Conservation (phyloP, 2,113 vertebrate species). For the Egretta garzetta region DNA sequence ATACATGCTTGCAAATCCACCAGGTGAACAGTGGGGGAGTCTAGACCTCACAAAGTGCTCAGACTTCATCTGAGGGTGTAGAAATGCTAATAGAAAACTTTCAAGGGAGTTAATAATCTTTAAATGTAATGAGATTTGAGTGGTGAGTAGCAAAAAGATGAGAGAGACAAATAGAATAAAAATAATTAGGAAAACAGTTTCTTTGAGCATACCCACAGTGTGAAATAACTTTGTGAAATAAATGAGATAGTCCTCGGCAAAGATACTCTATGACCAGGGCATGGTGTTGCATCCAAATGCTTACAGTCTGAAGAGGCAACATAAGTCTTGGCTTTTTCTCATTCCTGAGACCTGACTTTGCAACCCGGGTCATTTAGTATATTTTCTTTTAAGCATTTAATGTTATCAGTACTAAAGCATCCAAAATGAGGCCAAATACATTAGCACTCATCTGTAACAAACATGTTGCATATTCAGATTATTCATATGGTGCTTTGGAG, state of each 20-base stretch:
- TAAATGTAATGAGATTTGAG: neutral
- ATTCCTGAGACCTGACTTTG: neutral
- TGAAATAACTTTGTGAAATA: neutral
- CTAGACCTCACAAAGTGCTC: neutral
- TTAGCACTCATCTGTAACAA: neutral
- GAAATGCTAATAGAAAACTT: neutral
- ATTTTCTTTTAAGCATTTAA: neutral
- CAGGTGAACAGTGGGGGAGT: neutral
- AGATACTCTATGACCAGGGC: neutral
- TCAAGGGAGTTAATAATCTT: neutral
- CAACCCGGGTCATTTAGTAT: neutral
- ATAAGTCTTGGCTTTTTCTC: neutral
- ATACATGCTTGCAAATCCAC: neutral
- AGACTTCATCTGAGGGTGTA: neutral
- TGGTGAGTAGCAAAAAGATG: neutral
- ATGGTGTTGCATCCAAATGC: neutral
- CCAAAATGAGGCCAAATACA: neutral
- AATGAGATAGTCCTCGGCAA: neutral
- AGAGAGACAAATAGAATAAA: neutral
- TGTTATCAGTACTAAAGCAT: neutral
- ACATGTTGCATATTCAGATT: neutral
- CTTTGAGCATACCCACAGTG: neutral
- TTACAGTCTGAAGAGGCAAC: neutral
- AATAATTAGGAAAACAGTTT: neutral
- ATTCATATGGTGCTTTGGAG: slow-evolving; percentile 1